These are phyloP conservation scores for Paraescarpia echinospica DNA, from an alignment of 1,140 invertebrate species.

Conservation along the genomic window DNA sequence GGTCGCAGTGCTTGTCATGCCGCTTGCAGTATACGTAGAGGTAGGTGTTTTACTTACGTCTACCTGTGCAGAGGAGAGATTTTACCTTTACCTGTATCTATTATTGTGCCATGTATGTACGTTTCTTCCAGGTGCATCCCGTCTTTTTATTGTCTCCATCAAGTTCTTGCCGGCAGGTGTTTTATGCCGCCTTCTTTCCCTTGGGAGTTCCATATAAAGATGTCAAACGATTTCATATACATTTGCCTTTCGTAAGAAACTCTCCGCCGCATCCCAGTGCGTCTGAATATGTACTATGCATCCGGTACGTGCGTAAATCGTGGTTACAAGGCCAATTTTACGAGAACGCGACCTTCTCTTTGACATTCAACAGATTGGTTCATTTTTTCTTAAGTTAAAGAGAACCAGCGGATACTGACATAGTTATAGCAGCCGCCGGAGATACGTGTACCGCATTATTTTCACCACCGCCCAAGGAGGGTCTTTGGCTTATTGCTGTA, in stretches of 20 bases:
- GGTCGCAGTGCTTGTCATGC: constrained; percentile 96
- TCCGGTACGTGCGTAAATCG: too few relatives aligned
- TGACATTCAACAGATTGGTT: not conserved
- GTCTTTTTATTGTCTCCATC: not conserved
- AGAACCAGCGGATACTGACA: not conserved
- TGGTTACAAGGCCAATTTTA: too few relatives aligned
- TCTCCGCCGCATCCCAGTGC: too few relatives aligned
- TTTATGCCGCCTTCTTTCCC: too few relatives aligned
- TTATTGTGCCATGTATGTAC: not conserved
- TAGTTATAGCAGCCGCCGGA: not conserved
- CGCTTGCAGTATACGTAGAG: constrained; percentile 76
- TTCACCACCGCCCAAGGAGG: too few relatives aligned
- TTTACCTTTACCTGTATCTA: constrained; percentile 35
- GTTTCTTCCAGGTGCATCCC: not conserved
- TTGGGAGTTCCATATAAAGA: too few relatives aligned
- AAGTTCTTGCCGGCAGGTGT: not conserved
- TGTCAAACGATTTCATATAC: too few relatives aligned
- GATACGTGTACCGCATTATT: too few relatives aligned
- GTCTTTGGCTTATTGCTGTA: not conserved
- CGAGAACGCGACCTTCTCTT: not conserved
- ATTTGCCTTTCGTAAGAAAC: too few relatives aligned
- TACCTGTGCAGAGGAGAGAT: not conserved
- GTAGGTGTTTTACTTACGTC: not conserved
- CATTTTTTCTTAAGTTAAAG: not conserved
- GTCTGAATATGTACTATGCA: too few relatives aligned